A percentile compares a stretch with the other conserved stretches of the same genome.
Conservation (phyloP, 2,888 invertebrate species). For the Eudemis profundana region DNA sequence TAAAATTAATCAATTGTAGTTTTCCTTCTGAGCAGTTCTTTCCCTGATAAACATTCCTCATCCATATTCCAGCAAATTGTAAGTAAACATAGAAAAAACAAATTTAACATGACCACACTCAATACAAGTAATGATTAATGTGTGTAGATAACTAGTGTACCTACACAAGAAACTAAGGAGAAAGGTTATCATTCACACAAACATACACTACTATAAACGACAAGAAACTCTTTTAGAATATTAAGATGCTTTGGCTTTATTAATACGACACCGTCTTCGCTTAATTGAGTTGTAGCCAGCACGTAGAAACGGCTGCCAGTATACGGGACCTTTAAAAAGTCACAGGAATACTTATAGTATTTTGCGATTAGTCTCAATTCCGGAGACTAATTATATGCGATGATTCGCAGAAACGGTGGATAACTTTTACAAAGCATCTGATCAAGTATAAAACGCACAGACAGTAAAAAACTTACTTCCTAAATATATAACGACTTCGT, state of each 20-base stretch:
- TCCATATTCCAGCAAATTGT: slow-evolving; percentile 81
- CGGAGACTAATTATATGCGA: slow-evolving; percentile 42
- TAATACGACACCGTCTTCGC: slow-evolving; percentile 45
- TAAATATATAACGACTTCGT: slow-evolving; percentile 68
- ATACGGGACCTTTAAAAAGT: slow-evolving; percentile 39
- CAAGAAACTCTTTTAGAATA: slow-evolving; percentile 57
- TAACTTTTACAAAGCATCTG: slow-evolving; percentile 70
- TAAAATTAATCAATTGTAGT: slow-evolving; percentile 78
- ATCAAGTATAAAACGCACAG: slow-evolving; percentile 71
- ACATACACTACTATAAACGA: slow-evolving; percentile 64
- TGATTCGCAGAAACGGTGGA: slow-evolving; percentile 49
- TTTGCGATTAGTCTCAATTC: slow-evolving; percentile 22
- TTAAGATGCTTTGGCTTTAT: slow-evolving; percentile 59
- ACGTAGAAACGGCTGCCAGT: slow-evolving; percentile 19
- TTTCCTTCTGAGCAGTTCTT: slow-evolving; percentile 74
- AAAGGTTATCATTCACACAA: slow-evolving; percentile 69
- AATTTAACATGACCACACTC: slow-evolving; percentile 74
- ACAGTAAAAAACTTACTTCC: slow-evolving; percentile 68
- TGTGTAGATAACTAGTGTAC: slow-evolving; percentile 62
- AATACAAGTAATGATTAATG: slow-evolving; percentile 60
- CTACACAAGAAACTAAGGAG: slow-evolving; percentile 65
- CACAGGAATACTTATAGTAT: slow-evolving; percentile 38
- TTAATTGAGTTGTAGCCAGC: slow-evolving; percentile 1
- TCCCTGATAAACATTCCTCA: slow-evolving; percentile 54
- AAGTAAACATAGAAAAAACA: slow-evolving; percentile 75